Conservation (phyloP, 1,140 invertebrate species). For the Anastrepha obliqua region DNA sequence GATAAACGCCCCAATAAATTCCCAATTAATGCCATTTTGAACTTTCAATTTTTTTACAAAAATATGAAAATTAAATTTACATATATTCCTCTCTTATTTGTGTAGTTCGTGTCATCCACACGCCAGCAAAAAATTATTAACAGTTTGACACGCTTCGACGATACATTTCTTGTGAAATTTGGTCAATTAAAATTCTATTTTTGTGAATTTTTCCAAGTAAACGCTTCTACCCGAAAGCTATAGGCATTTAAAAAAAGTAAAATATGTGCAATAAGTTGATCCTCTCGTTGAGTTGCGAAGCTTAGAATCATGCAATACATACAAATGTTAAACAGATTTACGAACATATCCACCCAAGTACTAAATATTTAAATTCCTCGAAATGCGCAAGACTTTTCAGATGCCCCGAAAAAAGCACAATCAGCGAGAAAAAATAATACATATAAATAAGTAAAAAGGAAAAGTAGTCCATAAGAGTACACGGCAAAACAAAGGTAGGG, state of each 20-base stretch:
- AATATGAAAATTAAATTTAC: no score
- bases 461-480: background rate
- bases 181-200: conserved; percentile 49
- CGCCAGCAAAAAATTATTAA: conserved; percentile 22
- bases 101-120: background rate
- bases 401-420: conserved; percentile 2
- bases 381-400: background rate
- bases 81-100: no score
- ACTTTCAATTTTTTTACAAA: no score
- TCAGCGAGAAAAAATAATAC: background rate
- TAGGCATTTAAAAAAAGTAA: background rate
- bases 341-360: background rate
- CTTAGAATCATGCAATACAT: background rate
- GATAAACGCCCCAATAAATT: no score
- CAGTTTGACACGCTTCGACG: background rate
- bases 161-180: conserved; percentile 19
- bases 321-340: background rate
- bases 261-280: conserved; percentile 27
- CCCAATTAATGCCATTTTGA: no score
- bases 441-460: background rate
- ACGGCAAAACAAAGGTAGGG: background rate
- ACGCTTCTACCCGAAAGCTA: background rate
- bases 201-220: conserved; percentile 1
- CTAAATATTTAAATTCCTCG: background rate
- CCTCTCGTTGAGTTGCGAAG: background rate